Evolutionary conservation across 1,140 invertebrate genomes (phyloP).

Genomic region (Bombus vancouverensis): DNA sequence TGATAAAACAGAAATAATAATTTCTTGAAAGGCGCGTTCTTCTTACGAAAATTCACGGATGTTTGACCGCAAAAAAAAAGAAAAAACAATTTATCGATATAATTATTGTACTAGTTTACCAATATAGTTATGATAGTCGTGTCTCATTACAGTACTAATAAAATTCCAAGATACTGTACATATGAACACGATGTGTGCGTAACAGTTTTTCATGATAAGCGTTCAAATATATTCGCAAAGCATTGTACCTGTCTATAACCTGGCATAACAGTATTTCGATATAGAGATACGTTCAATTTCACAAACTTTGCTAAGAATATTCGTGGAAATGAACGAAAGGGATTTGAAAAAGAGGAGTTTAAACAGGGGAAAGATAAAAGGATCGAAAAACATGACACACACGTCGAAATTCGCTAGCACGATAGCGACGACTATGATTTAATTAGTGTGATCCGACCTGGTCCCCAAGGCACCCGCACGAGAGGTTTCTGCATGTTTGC

Average conservation of each 20-base stretch:
- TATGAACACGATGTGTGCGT: too few species aligned
- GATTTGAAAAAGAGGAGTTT: not conserved
- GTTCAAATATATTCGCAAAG: too few species aligned
- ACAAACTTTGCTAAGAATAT: not conserved
- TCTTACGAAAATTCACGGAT: too few species aligned
- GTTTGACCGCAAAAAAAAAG: not conserved
- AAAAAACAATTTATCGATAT: not conserved
- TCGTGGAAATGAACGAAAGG: too few species aligned
- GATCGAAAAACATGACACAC: conserved; percentile 3
- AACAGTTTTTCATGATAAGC: too few species aligned
- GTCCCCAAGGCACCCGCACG: conserved; percentile 45
- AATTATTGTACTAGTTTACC: too few species aligned
- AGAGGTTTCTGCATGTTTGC: conserved; percentile 50
- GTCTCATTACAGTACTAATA: too few species aligned
- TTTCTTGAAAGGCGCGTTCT: not conserved
- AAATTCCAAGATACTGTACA: too few species aligned
- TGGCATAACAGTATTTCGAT: not conserved
- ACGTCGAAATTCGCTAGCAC: conserved; percentile 24
- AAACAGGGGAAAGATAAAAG: not conserved
- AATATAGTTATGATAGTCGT: too few species aligned
- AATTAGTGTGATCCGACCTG: conserved; percentile 62
- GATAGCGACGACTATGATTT: conserved; percentile 62
- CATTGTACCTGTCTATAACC: too few species aligned
- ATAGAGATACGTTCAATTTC: not conserved
- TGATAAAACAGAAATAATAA: not conserved